Base-by-base conservation (phyloP, 1,140 invertebrate species). In the Bombus consobrinus region DNA sequence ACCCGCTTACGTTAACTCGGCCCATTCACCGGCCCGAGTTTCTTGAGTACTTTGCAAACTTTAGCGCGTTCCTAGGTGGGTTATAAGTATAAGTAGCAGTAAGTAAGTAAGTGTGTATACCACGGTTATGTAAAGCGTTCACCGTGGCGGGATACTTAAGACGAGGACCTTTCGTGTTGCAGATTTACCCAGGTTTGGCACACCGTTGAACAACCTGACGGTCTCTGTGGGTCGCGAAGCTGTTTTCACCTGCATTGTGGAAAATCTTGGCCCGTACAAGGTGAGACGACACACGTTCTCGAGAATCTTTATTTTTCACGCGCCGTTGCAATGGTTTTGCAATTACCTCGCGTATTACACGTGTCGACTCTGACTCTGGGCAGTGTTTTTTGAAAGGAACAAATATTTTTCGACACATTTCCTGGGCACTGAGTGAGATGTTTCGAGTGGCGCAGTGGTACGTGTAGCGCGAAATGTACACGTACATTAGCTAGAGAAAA, bases 131-230 rank as follows among this genome's bases (percentile, higher is more conserved):
- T 73, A 83, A 78, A 87, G 75, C 39, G 62, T 74, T 83, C 68
- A 62, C 85, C 85, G 72, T 81, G 78, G 41, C 76, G 39, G 78
- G 85, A 89, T 88, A 86, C 88, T 91, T 74, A 89, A 88, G 88
- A 88, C 47, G 73, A 71, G 83, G 88, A 89, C 77, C 80, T 86
- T 90, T 83, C 85, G 89, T 92, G 90, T 96, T 96, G 77, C 94
- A 95, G 96, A 96, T 94, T 95, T 96, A 94, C 97, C 97, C 79
- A 97, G 96, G 92, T 98, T 98, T 93, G 97, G 97, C 93, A 97
- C 97, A 90, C 97, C 97, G 90, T 96, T 98, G 91, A 97, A 96
- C 93, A 98, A 98, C 94, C 96, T 97, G 88, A 98, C 97, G 62
- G 96, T 97, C 69, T 97, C 97, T 53, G 96, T 97, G 78, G 97